phyloP scores from a whole-genome alignment of 2,888 invertebrate genomes.

The Frankliniella intonsa region DNA sequence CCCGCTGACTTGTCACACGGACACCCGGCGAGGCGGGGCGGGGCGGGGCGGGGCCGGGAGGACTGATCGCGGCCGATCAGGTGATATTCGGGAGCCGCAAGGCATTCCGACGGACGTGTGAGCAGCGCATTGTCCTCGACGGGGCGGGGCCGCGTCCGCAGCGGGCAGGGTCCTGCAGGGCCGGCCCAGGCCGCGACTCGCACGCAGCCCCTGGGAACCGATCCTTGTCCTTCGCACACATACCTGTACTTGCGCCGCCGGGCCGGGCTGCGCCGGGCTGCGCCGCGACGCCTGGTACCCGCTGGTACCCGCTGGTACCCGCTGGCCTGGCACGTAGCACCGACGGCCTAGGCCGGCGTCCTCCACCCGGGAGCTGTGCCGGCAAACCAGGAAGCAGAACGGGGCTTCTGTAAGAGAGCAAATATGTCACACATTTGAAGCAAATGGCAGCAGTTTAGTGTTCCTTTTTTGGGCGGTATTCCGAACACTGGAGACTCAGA shows the following conservation, averaged over 20 bases:
- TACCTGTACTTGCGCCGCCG: no score
- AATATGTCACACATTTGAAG: no score
- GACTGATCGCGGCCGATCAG: no score
- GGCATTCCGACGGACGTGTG: conserved; percentile 11
- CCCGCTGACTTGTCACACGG: neutral
- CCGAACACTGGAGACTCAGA: no score
- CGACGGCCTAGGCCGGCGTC: no score
- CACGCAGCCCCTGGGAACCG: neutral
- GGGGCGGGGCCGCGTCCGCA: neutral
- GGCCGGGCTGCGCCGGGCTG: neutral
- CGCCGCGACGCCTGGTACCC: neutral
- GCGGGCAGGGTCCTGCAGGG: neutral
- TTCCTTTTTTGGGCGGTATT: no score
- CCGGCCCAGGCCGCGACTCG: neutral
- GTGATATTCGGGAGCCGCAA: no score
- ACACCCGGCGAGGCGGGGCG: neutral
- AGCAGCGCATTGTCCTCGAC: conserved; percentile 5
- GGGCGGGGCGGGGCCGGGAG: neutral
- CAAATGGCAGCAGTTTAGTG: no score
- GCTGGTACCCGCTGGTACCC: neutral
- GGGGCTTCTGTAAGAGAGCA: no score
- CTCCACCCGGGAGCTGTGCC: no score
- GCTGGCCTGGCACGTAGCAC: neutral
- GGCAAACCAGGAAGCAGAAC: no score
- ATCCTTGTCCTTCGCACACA: neutral